Base-by-base conservation (phyloP, 2,113 vertebrate species). In the Neopipo cinnamomea region DNA sequence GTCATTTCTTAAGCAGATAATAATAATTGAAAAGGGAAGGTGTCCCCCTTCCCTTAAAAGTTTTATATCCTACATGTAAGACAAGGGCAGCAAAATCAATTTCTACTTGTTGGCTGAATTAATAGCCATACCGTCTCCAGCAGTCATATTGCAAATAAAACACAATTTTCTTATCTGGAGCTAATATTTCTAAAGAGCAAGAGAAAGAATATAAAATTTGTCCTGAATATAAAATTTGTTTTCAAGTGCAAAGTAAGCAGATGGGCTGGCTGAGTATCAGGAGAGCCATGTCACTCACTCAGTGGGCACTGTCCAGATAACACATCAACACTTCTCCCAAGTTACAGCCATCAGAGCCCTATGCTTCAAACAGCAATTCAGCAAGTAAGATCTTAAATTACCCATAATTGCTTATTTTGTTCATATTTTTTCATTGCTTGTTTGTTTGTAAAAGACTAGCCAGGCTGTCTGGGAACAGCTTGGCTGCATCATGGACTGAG, bases 391-490 rank as follows among this genome's bases (percentile, higher is more conserved):
- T 92, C 88, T 77, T 97, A 81, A 95, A 89, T 94, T 87, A 96
- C 17, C 41, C 88, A 85, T 23, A 96, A 86, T 25, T 84, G 73
- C 79, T 86, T 88, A 77, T 87, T 96, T 93, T 95, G 61, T 89
- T 84, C 56, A 0, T 41, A 74, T 89, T 88, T 96, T 89, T 95
- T 95, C 49, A 13, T 56, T 84, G 56, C 72, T 59, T 90, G 79
- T 94, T 93, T 95, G 77, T 91, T 95, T 95, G 91, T 86, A 88
- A 91, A 91, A 92, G 93, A 81, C 86, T 39, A 81, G 86, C 93
- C 86, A 95, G 86, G 95, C 68, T 96, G 95, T 74, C 93, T 95
- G 79, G 80, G 93, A 97, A 96, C 95, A 97, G 92, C 85, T 88
- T 96, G 95, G 91, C 92, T 96, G 80, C 73, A 96, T 97, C 95